Evolutionary conservation across 2,888 invertebrate genomes (phyloP).

Genomic region (Digitonthophagus gazella): DNA sequence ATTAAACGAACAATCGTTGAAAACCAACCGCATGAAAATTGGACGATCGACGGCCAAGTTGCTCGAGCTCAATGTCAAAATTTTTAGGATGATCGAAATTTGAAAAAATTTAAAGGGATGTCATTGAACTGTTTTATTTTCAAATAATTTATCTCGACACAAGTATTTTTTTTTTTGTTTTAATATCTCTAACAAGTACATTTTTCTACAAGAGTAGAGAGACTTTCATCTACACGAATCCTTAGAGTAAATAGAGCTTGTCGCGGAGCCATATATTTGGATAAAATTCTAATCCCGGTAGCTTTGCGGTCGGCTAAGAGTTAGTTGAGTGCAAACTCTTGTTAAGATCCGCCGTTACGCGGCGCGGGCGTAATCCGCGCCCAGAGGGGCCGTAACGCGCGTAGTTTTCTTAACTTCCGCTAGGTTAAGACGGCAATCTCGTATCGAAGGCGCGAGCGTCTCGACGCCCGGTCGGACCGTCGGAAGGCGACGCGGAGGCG

Average conservation of each 20-base stretch:
- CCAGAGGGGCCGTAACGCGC: neutral
- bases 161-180: too few species aligned
- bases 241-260: neutral
- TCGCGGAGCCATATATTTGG: constrained; percentile 34
- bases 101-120: too few species aligned
- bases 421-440: constrained; percentile 9
- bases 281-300: constrained; percentile 30
- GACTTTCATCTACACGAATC: too few species aligned
- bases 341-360: constrained; percentile 34
- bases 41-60: too few species aligned
- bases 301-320: constrained; percentile 18
- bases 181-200: too few species aligned
- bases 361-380: neutral
- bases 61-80: too few species aligned
- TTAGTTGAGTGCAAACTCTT: constrained; percentile 47
- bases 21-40: too few species aligned
- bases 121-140: too few species aligned
- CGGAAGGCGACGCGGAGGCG: neutral
- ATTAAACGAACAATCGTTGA: too few species aligned
- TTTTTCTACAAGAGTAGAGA: too few species aligned
- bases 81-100: too few species aligned
- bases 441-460: constrained; percentile 7
- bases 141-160: too few species aligned
- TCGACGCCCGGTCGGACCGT: neutral
- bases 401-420: neutral